phyloP scores from a whole-genome alignment of 2,797 vertebrate species.

The Scolopax bukidnonensis region DNA sequence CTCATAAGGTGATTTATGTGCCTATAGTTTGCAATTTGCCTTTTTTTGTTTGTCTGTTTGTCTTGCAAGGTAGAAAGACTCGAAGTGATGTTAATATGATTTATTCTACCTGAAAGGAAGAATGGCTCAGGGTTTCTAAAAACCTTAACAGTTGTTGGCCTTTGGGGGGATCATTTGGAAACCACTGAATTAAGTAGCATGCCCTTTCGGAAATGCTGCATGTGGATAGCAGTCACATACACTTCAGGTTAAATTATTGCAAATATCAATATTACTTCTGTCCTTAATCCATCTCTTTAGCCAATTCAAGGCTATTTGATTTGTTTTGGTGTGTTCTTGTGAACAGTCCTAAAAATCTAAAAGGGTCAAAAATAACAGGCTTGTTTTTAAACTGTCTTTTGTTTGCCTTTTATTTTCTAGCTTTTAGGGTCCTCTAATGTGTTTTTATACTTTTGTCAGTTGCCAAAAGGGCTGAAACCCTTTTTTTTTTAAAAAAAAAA shows the following conservation, averaged over 20 bases:
- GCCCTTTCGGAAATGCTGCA: neutral
- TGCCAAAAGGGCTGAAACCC: neutral
- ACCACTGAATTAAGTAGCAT: neutral
- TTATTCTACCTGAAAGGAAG: neutral
- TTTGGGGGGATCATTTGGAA: neutral
- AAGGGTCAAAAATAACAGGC: neutral
- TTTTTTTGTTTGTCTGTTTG: neutral
- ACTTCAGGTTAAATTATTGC: neutral
- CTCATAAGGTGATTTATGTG: constrained; percentile 86
- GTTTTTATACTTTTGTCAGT: neutral
- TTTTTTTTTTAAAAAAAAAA: neutral
- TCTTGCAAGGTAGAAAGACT: neutral
- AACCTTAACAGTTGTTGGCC: neutral
- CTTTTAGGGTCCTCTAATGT: neutral
- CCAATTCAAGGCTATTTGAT: neutral
- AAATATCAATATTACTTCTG: neutral
- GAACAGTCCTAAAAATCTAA: neutral
- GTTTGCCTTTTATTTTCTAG: neutral
- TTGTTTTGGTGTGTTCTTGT: neutral
- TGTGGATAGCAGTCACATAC: neutral
- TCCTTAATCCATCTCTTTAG: neutral
- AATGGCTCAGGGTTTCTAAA: neutral
- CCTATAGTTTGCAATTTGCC: neutral
- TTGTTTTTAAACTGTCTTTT: neutral
- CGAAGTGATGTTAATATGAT: neutral